These are phyloP conservation scores for Gobio gobio DNA, from an alignment of 2,113 vertebrate genomes.

Conservation along the genomic window DNA sequence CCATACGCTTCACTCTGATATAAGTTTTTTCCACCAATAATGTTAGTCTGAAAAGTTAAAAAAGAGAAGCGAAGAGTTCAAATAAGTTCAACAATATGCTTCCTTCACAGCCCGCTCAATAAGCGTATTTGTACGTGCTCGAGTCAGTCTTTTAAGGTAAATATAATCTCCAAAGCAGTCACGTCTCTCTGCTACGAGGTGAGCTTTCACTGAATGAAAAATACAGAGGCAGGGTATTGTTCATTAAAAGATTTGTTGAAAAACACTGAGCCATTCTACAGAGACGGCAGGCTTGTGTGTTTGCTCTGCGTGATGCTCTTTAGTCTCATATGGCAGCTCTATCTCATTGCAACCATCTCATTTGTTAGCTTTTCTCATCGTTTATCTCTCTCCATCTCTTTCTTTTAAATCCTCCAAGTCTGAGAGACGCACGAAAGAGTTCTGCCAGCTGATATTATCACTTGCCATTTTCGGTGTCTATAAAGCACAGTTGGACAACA, in stretches of 20 bases:
- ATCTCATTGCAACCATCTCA: neutral
- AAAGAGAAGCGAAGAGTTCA: neutral
- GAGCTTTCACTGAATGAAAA: neutral
- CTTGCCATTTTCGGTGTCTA: neutral
- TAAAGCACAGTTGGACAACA: neutral
- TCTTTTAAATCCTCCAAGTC: neutral
- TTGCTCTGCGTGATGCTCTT: neutral
- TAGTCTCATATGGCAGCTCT: neutral
- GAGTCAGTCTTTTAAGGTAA: neutral
- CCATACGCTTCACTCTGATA: neutral
- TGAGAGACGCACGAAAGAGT: neutral
- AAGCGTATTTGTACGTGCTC: neutral
- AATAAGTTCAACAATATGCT: neutral
- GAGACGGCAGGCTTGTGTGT: neutral
- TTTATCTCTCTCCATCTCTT: neutral
- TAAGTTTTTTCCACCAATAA: neutral
- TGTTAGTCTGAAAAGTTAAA: neutral
- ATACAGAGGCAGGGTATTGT: neutral
- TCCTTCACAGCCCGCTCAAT: neutral
- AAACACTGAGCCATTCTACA: neutral
- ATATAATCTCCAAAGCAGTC: constrained; percentile 14
- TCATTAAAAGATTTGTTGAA: neutral
- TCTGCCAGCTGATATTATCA: constrained; percentile 1
- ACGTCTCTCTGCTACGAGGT: neutral
- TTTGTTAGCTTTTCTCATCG: neutral